Base-by-base conservation (phyloP, 1,140 invertebrate species). In the Subanguina moxae region DNA sequence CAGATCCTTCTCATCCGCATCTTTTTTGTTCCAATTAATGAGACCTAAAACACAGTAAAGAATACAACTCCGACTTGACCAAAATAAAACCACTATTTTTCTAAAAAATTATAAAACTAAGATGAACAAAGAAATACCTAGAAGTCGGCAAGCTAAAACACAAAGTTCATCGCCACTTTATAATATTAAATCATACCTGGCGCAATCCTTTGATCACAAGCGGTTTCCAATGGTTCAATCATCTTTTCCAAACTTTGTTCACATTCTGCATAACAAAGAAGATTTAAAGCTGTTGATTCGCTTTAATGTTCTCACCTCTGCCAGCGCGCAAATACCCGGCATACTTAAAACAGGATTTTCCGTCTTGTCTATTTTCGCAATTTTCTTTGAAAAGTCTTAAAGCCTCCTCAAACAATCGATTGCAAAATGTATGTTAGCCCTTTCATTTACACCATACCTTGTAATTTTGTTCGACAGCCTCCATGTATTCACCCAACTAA, bases 401-500 rank as follows among this genome's bases (percentile, higher is more conserved):
- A 21, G 48, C 3, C 17, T 52, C 23, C n/a, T 52, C 3, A 38
- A 38, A 38, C 3, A 38, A 38, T 38, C 32, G 11, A 38, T 38
- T 38, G 11, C 11, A 11, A 38, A 38, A 11, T 38, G 32, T 11
- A 11, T 5, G 11, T 38, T 38, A 3, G 3, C 32, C 3, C 32
- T 11, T 3, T 38, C 11, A 38, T 11, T 5, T 5, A 38, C 11
- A 11, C 32, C 32, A 5, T 38, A 38, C 32, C 32, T 38, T 52
- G n/a, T 19, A 19, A 52, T 52, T 52, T 25, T 15, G n/a, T 15
- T 52, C 48, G n/a, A 52, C 23, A 19, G 48, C 48, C 23, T 52
- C 48, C 48, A 52, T 52, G 17, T 52, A 52, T 52, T 25, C 23
- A 52, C n/a, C n/a, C n/a, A 52, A 52, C 23, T 52, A 52, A 25